These are phyloP conservation scores for Caradrina clavipalpis DNA, from an alignment of 2,888 invertebrate genomes.

Conservation along the genomic window DNA sequence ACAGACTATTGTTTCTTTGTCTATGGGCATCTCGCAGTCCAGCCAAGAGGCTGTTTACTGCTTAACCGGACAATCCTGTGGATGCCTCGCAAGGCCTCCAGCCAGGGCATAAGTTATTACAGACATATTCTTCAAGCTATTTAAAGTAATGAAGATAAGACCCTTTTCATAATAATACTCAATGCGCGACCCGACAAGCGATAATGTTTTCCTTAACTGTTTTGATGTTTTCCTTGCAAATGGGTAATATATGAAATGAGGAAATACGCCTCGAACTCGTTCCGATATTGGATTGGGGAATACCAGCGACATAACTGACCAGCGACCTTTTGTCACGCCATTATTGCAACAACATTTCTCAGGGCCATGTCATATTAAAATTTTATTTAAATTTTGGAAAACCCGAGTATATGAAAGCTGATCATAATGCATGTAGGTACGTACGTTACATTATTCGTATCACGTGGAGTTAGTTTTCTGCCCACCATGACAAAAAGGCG, in stretches of 20 bases:
- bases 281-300: conserved; percentile 4
- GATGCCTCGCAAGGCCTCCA: no score
- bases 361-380: neutral
- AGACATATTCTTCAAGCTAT: neutral
- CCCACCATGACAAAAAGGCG: no score
- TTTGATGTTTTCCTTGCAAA: conserved; percentile 1
- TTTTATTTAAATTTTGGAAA: neutral
- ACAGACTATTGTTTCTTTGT: no score
- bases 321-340: conserved; percentile 9
- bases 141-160: neutral
- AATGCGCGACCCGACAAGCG: no score
- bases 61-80: no score
- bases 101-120: no score
- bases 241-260: conserved; percentile 13
- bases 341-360: conserved; percentile 19
- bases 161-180: no score
- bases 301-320: neutral
- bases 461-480: no score
- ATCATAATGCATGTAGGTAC: no score
- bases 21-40: no score
- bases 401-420: neutral
- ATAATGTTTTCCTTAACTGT: neutral
- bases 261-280: neutral
- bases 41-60: no score
- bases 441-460: no score